A percentile compares a stretch with the other conserved stretches of the same genome.
Conservation (phyloP, 1,140 invertebrate genomes). For the Hydropsyche tenuis region DNA sequence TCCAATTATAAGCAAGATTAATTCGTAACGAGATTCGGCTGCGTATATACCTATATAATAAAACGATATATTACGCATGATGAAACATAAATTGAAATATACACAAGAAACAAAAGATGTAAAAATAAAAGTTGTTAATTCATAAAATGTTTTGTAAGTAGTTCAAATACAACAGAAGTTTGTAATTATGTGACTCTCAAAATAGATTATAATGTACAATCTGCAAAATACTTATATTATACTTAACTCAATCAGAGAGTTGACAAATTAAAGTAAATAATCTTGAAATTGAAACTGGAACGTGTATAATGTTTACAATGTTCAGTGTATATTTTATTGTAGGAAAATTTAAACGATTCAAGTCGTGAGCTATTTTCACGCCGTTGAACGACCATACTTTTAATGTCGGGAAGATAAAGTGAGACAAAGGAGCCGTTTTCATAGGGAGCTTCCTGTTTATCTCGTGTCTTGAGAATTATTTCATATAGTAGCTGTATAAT, state of each 20-base stretch:
- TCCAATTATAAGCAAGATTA: background rate
- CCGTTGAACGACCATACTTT: slow-evolving; percentile 3
- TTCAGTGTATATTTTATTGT: background rate
- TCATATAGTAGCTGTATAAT: too few relatives aligned
- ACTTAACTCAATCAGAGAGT: background rate
- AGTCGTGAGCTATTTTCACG: slow-evolving; percentile 29
- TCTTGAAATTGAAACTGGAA: background rate
- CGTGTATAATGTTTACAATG: background rate
- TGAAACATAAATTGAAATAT: too few relatives aligned
- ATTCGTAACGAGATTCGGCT: slow-evolving; percentile 3
- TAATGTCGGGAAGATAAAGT: slow-evolving; percentile 27
- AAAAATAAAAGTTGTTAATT: too few relatives aligned
- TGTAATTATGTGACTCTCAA: too few relatives aligned
- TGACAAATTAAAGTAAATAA: slow-evolving; percentile 11
- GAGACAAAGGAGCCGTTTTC: slow-evolving; percentile 30
- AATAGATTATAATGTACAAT: too few relatives aligned
- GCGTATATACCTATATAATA: background rate
- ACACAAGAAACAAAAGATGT: too few relatives aligned
- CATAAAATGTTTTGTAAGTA: too few relatives aligned
- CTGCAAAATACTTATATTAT: too few relatives aligned
- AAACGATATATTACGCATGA: too few relatives aligned
- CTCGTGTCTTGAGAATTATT: slow-evolving; percentile 3
- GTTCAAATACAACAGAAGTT: too few relatives aligned
- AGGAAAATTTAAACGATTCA: slow-evolving; percentile 9
- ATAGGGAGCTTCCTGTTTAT: slow-evolving; percentile 35